Conservation (phyloP, 1,140 invertebrate genomes). For the Trichonephila clavipes region DNA sequence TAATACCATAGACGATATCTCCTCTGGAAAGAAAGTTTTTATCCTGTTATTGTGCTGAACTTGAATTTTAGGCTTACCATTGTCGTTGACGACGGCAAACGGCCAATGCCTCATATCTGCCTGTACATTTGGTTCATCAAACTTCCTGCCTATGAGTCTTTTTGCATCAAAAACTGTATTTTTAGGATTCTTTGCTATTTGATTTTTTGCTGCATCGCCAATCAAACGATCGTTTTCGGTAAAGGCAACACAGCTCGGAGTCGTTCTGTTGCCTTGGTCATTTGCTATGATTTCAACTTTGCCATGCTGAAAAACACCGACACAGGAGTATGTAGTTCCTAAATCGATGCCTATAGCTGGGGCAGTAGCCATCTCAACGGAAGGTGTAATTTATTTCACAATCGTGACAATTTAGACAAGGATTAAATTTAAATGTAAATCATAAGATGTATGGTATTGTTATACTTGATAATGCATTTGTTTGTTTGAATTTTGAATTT, state of each 20-base stretch:
- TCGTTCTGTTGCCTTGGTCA: slow-evolving; percentile 80
- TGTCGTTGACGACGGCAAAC: slow-evolving; percentile 88
- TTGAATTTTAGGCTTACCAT: slow-evolving; percentile 87
- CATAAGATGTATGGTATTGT: no score
- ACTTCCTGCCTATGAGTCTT: slow-evolving; percentile 94
- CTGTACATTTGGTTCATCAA: slow-evolving; percentile 93
- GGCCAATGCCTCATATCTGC: slow-evolving; percentile 98
- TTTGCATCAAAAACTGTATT: slow-evolving; percentile 83
- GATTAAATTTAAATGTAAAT: no score
- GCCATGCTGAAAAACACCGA: slow-evolving; percentile 80
- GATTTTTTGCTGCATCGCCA: slow-evolving; percentile 95
- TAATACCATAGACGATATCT: slow-evolving; percentile 93
- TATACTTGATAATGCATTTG: no score
- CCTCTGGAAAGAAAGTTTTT: slow-evolving; percentile 90
- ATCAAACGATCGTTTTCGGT: slow-evolving; percentile 84
- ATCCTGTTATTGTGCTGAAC: slow-evolving; percentile 91
- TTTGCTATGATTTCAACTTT: slow-evolving; percentile 85
- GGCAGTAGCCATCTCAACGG: slow-evolving; percentile 72
- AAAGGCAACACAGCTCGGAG: slow-evolving; percentile 29
- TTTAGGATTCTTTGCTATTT: slow-evolving; percentile 83
- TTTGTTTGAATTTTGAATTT: no score
- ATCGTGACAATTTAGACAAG: neutral
- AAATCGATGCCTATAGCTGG: slow-evolving; percentile 79
- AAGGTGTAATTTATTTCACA: neutral
- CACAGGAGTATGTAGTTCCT: slow-evolving; percentile 79